phyloP scores from a whole-genome alignment of 2,113 vertebrate species.

The Rhizomys pruinosus region DNA sequence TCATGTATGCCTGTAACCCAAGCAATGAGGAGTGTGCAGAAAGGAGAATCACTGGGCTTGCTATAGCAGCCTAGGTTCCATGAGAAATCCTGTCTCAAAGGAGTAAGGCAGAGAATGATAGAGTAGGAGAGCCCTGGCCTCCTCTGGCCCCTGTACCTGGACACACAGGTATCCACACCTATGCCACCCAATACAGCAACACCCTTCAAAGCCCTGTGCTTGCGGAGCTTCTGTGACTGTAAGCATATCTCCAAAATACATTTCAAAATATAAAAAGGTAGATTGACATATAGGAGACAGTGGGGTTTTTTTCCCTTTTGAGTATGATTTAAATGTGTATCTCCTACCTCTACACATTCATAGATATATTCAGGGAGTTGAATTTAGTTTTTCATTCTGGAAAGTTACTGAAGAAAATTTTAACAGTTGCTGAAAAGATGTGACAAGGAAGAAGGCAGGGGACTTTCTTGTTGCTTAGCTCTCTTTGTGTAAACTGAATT shows the following conservation, averaged over 20 bases:
- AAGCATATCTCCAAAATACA: background rate
- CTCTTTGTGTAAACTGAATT: background rate
- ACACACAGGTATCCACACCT: no score
- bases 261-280: conserved; percentile 31
- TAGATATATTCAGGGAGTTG: background rate
- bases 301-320: background rate
- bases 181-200: no score
- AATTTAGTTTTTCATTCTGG: conserved; percentile 18
- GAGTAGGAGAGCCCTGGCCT: background rate
- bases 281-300: background rate
- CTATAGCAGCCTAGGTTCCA: background rate
- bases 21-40: background rate
- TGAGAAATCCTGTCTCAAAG: background rate
- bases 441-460: background rate
- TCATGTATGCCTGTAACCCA: background rate
- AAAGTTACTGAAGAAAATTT: conserved; percentile 21
- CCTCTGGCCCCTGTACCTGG: no score
- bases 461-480: background rate
- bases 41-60: background rate
- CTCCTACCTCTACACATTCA: background rate
- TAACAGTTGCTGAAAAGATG: background rate
- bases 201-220: background rate
- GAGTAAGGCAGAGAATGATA: background rate
- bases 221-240: background rate
- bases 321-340: conserved; percentile 25